Conservation (phyloP, 2,113 vertebrate species). For the Delphinus delphis region DNA sequence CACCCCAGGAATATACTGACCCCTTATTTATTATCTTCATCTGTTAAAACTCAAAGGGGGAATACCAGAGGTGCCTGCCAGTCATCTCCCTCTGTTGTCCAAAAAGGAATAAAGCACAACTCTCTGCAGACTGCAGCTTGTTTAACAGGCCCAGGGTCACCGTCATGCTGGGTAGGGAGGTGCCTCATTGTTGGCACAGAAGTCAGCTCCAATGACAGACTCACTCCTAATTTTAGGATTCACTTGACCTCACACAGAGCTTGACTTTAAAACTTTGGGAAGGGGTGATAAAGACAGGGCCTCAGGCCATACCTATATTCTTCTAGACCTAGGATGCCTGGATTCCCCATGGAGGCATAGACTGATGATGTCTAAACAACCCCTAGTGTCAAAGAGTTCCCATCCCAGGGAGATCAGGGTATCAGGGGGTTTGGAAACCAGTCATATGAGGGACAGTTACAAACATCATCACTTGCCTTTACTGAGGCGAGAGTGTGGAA, state of each 20-base stretch:
- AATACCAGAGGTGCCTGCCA: neutral
- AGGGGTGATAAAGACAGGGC: neutral
- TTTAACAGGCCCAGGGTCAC: neutral
- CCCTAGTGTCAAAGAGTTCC: neutral
- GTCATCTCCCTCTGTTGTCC: neutral
- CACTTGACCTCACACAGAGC: neutral
- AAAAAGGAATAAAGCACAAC: neutral
- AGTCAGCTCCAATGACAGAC: neutral
- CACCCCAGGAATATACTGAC: neutral
- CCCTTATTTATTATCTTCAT: constrained; percentile 3
- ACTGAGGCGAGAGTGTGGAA: neutral
- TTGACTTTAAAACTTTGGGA: neutral
- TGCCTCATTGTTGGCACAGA: neutral
- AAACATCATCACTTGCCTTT: neutral
- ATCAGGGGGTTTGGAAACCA: neutral
- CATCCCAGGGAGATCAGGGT: neutral
- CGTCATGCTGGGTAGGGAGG: neutral
- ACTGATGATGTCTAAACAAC: neutral
- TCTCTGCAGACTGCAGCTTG: neutral
- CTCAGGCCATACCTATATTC: neutral
- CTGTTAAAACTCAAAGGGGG: neutral
- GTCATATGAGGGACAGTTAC: neutral
- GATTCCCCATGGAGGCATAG: neutral
- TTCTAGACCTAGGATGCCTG: neutral
- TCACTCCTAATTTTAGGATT: neutral